Conservation (phyloP, 2,113 vertebrate genomes). For the Todiramphus chloris region DNA sequence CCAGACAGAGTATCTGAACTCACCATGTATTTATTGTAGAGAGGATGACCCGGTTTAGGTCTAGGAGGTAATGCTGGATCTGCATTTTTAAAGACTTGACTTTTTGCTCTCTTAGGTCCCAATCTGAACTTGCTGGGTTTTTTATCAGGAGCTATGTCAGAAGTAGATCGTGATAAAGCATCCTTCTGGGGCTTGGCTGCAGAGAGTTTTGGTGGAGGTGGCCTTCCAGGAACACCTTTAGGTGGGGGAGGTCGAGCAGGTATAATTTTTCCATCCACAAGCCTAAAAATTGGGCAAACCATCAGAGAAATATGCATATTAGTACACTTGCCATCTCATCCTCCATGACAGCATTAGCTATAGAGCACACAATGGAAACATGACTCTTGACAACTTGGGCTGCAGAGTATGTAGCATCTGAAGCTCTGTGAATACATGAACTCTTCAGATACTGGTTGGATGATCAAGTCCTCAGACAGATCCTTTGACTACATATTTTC, state of each 20-base stretch:
- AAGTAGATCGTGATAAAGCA: constrained; percentile 58
- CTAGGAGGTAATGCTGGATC: constrained; percentile 88
- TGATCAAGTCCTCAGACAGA: background rate
- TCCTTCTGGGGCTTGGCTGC: constrained; percentile 61
- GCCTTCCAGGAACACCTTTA: constrained; percentile 84
- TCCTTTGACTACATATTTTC: background rate
- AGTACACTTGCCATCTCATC: background rate
- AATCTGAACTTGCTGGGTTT: constrained; percentile 56
- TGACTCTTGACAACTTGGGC: background rate
- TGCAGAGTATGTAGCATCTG: background rate
- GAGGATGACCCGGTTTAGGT: constrained; percentile 90
- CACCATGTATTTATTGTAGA: constrained; percentile 94
- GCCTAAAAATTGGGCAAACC: constrained; percentile 64
- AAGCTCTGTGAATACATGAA: background rate
- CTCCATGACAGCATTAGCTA: background rate
- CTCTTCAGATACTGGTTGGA: background rate
- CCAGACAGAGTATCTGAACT: background rate
- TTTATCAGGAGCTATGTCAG: constrained; percentile 68
- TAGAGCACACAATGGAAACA: background rate
- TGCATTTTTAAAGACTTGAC: constrained; percentile 74
- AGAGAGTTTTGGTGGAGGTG: constrained; percentile 83
- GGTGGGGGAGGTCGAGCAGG: constrained; percentile 79
- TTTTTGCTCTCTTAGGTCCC: constrained; percentile 78
- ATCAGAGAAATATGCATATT: background rate
- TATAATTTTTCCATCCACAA: constrained; percentile 74